These are phyloP conservation scores for Dynastes tityus DNA, from an alignment of 2,888 invertebrate genomes.

Conservation along the genomic window DNA sequence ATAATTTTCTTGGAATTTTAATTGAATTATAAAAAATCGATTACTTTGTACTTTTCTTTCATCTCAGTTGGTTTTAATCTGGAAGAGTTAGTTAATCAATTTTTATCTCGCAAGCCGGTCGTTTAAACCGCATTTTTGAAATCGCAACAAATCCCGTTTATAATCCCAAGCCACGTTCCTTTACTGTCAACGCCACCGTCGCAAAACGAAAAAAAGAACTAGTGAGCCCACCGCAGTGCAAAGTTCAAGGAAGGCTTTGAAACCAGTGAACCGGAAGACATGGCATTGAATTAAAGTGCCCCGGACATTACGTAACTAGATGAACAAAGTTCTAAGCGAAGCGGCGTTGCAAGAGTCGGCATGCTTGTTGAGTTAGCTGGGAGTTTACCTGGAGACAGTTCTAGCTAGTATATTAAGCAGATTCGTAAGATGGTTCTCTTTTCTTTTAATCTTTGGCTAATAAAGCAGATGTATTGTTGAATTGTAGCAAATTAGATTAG, in stretches of 20 bases:
- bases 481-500: too few relatives aligned
- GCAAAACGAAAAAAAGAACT: background rate
- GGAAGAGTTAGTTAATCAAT: background rate
- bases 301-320: background rate
- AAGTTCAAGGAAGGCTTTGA: background rate
- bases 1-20: too few relatives aligned
- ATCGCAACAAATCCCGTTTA: background rate
- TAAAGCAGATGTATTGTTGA: too few relatives aligned
- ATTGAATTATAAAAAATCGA: too few relatives aligned
- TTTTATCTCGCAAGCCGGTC: background rate
- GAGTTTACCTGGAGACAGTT: background rate
- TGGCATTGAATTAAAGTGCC: conserved; percentile 6
- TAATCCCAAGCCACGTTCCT: background rate
- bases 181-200: background rate
- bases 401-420: background rate
- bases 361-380: background rate
- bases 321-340: conserved; percentile 5
- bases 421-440: background rate
- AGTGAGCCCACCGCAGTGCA: background rate
- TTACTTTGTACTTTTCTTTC: too few relatives aligned
- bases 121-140: background rate
- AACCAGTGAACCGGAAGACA: conserved; percentile 3
- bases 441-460: background rate
- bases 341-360: background rate
- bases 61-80: too few relatives aligned